Percentiles rank a stretch among this genome's conserved stretches.
phyloP scores from a whole-genome alignment of 2,888 invertebrate species.

The Tuta absoluta region DNA sequence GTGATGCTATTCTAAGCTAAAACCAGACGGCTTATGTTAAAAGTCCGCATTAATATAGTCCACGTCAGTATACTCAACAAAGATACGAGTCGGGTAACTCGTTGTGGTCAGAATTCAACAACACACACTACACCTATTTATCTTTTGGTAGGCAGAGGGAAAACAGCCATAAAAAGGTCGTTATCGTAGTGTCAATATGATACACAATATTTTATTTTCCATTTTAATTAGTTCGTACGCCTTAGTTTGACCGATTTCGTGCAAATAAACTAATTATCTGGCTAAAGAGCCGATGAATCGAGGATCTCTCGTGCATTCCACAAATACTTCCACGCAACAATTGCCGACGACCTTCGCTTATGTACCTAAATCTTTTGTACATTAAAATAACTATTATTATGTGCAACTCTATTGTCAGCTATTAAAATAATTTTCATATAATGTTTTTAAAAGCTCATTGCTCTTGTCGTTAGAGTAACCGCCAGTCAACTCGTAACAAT shows the following conservation, averaged over 20 bases:
- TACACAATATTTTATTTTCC: conserved; percentile 5
- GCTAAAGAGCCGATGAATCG: conserved; percentile 53
- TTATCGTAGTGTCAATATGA: conserved; percentile 10
- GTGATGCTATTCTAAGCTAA: too few species aligned
- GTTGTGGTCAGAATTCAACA: background rate
- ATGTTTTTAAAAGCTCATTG: background rate
- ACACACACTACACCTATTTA: too few species aligned
- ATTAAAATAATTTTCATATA: conserved; percentile 6
- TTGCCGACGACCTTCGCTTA: conserved; percentile 54
- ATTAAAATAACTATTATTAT: conserved; percentile 18
- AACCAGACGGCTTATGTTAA: too few species aligned
- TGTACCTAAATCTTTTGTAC: conserved; percentile 22
- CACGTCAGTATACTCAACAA: conserved; percentile 1
- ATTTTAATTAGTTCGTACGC: conserved; percentile 9
- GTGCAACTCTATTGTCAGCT: conserved; percentile 6
- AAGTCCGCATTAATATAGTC: conserved; percentile 14
- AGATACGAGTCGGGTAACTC: background rate
- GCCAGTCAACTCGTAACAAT: too few species aligned
- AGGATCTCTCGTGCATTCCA: conserved; percentile 65
- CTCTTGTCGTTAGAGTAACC: background rate
- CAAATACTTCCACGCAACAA: conserved; percentile 56
- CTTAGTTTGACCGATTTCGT: conserved; percentile 46
- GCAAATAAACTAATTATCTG: conserved; percentile 54
- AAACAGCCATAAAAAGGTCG: too few species aligned
- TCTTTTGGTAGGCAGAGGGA: too few species aligned